Evolutionary conservation across 2,888 invertebrate species (phyloP).

Genomic region (Meteorus cinctellus): DNA sequence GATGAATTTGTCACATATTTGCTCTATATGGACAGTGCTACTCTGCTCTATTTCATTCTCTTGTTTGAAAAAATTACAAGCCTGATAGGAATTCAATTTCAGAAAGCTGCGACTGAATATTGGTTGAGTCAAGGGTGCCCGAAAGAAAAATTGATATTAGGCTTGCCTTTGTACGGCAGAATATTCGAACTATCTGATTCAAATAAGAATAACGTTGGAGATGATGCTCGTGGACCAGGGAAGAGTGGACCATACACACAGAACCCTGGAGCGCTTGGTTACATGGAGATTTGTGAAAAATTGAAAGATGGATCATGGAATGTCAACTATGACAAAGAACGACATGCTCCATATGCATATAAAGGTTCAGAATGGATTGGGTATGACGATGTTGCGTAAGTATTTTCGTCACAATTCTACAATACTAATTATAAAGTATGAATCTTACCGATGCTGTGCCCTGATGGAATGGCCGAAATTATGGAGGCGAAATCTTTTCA

Average conservation of each 20-base stretch:
- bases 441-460: too few relatives aligned
- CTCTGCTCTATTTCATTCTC: too few relatives aligned
- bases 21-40: too few relatives aligned
- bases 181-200: slow-evolving; percentile 77
- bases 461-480: too few relatives aligned
- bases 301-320: slow-evolving; percentile 62
- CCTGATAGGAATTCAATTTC: neutral
- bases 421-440: too few relatives aligned
- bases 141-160: slow-evolving; percentile 80
- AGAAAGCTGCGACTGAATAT: slow-evolving; percentile 74
- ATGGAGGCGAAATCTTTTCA: too few relatives aligned
- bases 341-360: slow-evolving; percentile 73
- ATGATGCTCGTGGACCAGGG: slow-evolving; percentile 77
- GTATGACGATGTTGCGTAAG: slow-evolving; percentile 62
- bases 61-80: neutral
- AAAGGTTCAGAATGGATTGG: slow-evolving; percentile 62
- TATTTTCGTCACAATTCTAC: neutral
- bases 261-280: slow-evolving; percentile 80
- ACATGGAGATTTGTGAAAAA: slow-evolving; percentile 78
- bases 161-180: slow-evolving; percentile 83
- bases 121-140: slow-evolving; percentile 77
- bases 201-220: slow-evolving; percentile 74
- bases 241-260: slow-evolving; percentile 80
- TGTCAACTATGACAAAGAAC: slow-evolving; percentile 68
- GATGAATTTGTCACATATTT: too few relatives aligned